Evolutionary conservation across 2,888 invertebrate genomes (phyloP).

Genomic region (Polyploca ridens): DNA sequence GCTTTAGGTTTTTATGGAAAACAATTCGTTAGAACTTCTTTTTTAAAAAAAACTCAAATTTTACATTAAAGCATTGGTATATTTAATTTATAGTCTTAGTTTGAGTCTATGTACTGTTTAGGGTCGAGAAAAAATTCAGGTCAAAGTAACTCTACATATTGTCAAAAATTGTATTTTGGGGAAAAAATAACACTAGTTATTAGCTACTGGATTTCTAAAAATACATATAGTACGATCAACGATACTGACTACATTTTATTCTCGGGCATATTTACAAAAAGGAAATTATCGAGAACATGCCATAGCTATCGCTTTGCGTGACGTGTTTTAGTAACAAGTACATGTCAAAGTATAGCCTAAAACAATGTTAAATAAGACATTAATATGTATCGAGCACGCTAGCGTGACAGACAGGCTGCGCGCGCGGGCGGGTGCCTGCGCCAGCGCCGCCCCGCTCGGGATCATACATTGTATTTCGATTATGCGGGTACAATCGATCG

Average conservation of each 20-base stretch:
- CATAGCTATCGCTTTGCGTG: slow-evolving; percentile 10
- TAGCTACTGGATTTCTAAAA: no score
- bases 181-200: no score
- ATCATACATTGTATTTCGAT: slow-evolving; percentile 61
- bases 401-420: slow-evolving; percentile 65
- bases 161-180: no score
- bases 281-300: not conserved
- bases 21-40: no score
- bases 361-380: slow-evolving; percentile 58
- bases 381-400: slow-evolving; percentile 71
- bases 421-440: slow-evolving; percentile 44
- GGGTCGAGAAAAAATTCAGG: no score
- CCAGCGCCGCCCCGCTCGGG: slow-evolving; percentile 31
- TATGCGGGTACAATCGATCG: slow-evolving; percentile 70
- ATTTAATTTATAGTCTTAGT: no score
- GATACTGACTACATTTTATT: not conserved
- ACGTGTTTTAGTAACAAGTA: slow-evolving; percentile 28
- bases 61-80: no score
- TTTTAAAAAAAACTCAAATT: no score
- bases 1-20: no score
- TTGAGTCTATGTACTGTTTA: no score
- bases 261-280: slow-evolving; percentile 5
- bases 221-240: no score
- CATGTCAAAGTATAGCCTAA: slow-evolving; percentile 38
- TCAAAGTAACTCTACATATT: no score